phyloP scores from a whole-genome alignment of 2,888 invertebrate genomes.

The Acanthopleura granulata region DNA sequence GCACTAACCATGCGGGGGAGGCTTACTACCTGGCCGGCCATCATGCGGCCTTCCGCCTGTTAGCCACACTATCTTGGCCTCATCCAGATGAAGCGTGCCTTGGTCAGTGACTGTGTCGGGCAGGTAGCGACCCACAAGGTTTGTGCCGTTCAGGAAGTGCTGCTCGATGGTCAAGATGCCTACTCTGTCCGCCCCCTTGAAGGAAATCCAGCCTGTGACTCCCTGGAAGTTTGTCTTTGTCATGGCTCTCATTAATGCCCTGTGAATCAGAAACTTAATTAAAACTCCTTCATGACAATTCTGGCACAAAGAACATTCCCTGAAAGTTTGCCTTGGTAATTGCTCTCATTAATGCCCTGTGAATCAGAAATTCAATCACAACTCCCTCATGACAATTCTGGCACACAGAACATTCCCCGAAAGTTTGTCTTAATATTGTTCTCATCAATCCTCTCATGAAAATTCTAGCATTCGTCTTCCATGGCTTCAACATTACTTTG shows the following conservation, averaged over 20 bases:
- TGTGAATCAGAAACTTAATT: conserved; percentile 60
- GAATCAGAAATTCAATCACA: too few relatives aligned
- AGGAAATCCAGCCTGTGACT: conserved; percentile 81
- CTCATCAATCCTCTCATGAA: too few relatives aligned
- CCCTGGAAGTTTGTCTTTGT: conserved; percentile 80
- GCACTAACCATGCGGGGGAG: background rate
- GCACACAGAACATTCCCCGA: too few relatives aligned
- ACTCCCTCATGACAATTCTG: too few relatives aligned
- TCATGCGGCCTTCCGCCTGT: conserved; percentile 79
- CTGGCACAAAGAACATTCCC: too few relatives aligned
- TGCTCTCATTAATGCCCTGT: too few relatives aligned
- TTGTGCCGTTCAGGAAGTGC: conserved; percentile 60
- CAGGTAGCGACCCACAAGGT: conserved; percentile 62
- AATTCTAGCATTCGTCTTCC: too few relatives aligned
- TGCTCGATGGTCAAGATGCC: conserved; percentile 69
- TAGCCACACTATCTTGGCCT: conserved; percentile 77
- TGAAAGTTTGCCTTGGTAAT: too few relatives aligned
- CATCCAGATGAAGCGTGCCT: conserved; percentile 70
- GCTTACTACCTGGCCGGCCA: conserved; percentile 44
- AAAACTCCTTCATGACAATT: background rate
- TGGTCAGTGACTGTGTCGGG: conserved; percentile 63
- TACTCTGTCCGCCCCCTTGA: conserved; percentile 77
- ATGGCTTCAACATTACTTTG: too few relatives aligned
- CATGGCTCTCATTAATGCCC: conserved; percentile 76
- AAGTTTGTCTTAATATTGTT: too few relatives aligned